A percentile compares a stretch with the other conserved stretches of the same genome.
phyloP scores from a whole-genome alignment of 2,113 vertebrate species.

The Alosa alosa region DNA sequence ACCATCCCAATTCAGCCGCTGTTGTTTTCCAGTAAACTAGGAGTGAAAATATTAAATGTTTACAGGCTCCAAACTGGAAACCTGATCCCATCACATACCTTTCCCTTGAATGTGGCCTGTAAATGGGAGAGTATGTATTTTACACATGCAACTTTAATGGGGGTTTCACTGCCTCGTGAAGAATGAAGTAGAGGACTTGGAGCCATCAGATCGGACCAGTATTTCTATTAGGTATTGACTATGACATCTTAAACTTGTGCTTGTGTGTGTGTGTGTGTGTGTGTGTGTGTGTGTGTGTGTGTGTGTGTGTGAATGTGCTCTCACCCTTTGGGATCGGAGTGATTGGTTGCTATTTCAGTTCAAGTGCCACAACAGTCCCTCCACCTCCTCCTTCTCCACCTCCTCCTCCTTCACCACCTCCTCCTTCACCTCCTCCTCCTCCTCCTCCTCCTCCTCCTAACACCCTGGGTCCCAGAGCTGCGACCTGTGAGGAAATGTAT shows the following conservation, averaged over 20 bases:
- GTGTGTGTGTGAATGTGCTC: too few species aligned
- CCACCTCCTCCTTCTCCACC: too few species aligned
- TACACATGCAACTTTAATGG: background rate
- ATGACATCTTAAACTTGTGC: too few species aligned
- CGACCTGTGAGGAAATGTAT: background rate
- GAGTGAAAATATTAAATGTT: conserved; percentile 2
- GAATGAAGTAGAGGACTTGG: background rate
- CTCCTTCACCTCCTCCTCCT: background rate
- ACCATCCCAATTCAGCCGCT: background rate
- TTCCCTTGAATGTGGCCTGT: background rate
- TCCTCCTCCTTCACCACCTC: background rate
- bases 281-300: too few species aligned
- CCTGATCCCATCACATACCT: background rate
- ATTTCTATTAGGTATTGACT: background rate
- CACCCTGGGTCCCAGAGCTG: background rate
- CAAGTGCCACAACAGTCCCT: background rate
- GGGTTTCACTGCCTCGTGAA: background rate
- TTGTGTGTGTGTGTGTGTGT: too few species aligned
- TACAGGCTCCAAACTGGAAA: background rate
- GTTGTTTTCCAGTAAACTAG: background rate
- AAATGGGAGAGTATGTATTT: background rate
- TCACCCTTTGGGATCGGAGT: background rate
- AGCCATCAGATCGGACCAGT: background rate
- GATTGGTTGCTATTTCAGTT: background rate
- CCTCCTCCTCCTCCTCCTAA: background rate